Conservation (phyloP, 2,797 vertebrate genomes). For the Sciaenops ocellatus region DNA sequence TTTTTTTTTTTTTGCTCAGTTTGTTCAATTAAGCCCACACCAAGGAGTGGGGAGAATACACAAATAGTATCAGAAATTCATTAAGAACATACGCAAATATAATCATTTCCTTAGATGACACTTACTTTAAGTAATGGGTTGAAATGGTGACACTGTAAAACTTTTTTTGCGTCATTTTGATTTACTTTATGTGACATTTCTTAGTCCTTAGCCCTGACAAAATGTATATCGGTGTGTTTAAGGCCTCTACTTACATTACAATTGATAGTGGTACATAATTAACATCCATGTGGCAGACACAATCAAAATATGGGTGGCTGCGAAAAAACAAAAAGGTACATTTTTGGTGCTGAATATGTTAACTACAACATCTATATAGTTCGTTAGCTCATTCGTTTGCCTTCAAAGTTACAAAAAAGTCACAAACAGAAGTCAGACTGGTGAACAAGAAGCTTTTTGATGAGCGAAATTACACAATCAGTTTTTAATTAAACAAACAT, state of each 20-base stretch:
- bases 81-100: conserved; percentile 55
- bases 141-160: conserved; percentile 56
- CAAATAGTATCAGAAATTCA: conserved; percentile 54
- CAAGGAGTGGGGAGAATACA: conserved; percentile 38
- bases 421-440: conserved; percentile 34
- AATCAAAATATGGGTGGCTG: conserved; percentile 46
- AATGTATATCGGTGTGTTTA: conserved; percentile 67
- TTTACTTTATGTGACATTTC: conserved; percentile 61
- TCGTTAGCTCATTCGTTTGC: conserved; percentile 31
- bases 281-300: conserved; percentile 63
- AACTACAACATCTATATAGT: conserved; percentile 39
- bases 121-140: conserved; percentile 39
- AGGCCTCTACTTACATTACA: conserved; percentile 82
- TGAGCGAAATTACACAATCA: conserved; percentile 28
- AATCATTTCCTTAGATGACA: conserved; percentile 33
- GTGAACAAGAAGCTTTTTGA: conserved; percentile 35
- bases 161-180: conserved; percentile 58
- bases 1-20: conserved; percentile 55
- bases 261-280: conserved; percentile 58
- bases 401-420: conserved; percentile 37
- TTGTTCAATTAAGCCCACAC: conserved; percentile 41
- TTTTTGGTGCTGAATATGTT: conserved; percentile 59
- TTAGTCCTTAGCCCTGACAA: conserved; percentile 74
- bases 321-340: conserved; percentile 33
- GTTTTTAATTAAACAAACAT: conserved; percentile 30